phyloP scores from a whole-genome alignment of 2,888 invertebrate genomes.

The Merodon equestris region DNA sequence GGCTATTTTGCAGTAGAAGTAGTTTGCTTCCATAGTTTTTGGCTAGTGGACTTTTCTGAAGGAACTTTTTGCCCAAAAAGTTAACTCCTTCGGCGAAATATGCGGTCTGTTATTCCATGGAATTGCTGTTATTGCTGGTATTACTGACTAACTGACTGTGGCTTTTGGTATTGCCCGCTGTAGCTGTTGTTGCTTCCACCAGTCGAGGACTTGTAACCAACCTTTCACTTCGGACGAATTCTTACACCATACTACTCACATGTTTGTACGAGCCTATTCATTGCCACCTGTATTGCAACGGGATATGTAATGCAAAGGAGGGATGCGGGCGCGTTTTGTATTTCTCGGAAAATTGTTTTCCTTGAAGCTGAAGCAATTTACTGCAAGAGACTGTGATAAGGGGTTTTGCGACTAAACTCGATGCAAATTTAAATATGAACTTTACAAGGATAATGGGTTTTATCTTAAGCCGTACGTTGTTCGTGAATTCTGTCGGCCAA shows the following conservation, averaged over 20 bases:
- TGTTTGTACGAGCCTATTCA: not conserved
- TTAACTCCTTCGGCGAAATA: slow-evolving; percentile 40
- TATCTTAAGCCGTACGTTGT: slow-evolving; percentile 54
- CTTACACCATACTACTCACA: not conserved
- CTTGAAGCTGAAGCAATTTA: slow-evolving; percentile 50
- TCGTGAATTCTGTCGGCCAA: slow-evolving; percentile 23
- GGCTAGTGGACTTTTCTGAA: slow-evolving; percentile 32
- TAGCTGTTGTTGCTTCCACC: slow-evolving; percentile 19
- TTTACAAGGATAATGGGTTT: slow-evolving; percentile 64
- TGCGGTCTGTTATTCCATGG: slow-evolving; percentile 32
- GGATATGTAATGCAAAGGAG: slow-evolving; percentile 29
- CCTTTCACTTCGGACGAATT: slow-evolving; percentile 7
- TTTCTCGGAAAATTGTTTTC: slow-evolving; percentile 51
- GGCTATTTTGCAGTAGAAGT: slow-evolving; percentile 44
- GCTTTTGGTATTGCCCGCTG: not conserved
- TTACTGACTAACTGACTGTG: slow-evolving; percentile 22
- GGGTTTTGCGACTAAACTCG: slow-evolving; percentile 38
- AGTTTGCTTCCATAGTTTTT: slow-evolving; percentile 35
- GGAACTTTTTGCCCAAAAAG: slow-evolving; percentile 48
- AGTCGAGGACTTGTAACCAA: slow-evolving; percentile 1
- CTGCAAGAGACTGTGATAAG: slow-evolving; percentile 27
- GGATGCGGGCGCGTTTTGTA: slow-evolving; percentile 7
- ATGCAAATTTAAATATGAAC: slow-evolving; percentile 63
- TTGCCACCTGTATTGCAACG: not conserved
- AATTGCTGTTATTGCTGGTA: slow-evolving; percentile 22